These are phyloP conservation scores for Cyprinodon brontotheroides DNA, from an alignment of 2,113 vertebrate genomes.

Conservation along the genomic window DNA sequence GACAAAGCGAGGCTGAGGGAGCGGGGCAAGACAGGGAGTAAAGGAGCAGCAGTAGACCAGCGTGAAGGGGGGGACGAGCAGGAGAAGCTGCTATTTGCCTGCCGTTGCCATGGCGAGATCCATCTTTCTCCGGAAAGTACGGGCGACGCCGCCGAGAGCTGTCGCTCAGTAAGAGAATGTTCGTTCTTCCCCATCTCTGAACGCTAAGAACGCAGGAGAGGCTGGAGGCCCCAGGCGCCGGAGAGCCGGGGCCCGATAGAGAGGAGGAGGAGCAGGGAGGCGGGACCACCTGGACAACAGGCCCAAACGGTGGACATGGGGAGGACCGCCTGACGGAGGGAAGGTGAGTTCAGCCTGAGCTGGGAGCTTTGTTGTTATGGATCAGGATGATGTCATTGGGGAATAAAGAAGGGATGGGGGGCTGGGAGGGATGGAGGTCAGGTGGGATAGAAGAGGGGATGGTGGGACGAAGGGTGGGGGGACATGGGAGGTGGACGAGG, in stretches of 20 bases:
- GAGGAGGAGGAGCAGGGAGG: slow-evolving; percentile 41
- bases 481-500: slow-evolving; percentile 22
- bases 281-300: slow-evolving; percentile 84
- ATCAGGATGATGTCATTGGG: slow-evolving; percentile 36
- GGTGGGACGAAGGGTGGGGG: slow-evolving; percentile 41
- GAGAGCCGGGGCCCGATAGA: slow-evolving; percentile 83
- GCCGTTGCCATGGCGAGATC: slow-evolving; percentile 81
- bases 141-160: slow-evolving; percentile 77
- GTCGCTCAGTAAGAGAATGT: slow-evolving; percentile 83
- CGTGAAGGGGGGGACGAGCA: not conserved
- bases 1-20: slow-evolving; percentile 13
- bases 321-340: slow-evolving; percentile 77
- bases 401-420: slow-evolving; percentile 29
- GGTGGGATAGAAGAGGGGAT: slow-evolving; percentile 26
- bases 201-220: slow-evolving; percentile 90
- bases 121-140: slow-evolving; percentile 72
- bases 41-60: not conserved
- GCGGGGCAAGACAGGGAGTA: slow-evolving; percentile 28
- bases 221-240: slow-evolving; percentile 93
- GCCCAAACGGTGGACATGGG: slow-evolving; percentile 93
- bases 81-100: slow-evolving; percentile 52
- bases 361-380: not conserved
- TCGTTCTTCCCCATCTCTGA: slow-evolving; percentile 81
- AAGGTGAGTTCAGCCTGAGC: slow-evolving; percentile 41
- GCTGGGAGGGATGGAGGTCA: slow-evolving; percentile 41